These are phyloP conservation scores for Caenorhabditis sp. DNA, from an alignment of 2,888 invertebrate genomes.

Conservation along the genomic window DNA sequence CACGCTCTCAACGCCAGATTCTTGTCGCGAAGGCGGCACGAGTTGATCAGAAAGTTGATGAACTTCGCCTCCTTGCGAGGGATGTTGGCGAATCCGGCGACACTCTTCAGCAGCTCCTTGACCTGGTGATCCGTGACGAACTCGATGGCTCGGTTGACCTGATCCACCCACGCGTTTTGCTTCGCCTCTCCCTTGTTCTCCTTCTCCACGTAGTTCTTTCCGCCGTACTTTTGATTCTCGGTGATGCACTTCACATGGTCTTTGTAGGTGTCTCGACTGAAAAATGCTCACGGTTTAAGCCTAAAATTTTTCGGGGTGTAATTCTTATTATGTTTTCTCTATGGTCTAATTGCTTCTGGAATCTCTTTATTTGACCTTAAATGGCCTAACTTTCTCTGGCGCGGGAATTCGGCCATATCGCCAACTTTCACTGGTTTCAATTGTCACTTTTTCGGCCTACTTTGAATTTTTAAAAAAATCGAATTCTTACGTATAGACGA, in stretches of 20 bases:
- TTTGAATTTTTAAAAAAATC: neutral
- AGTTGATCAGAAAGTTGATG: conserved; percentile 81
- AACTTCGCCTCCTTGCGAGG: conserved; percentile 82
- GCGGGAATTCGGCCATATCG: too few species aligned
- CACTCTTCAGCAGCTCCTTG: conserved; percentile 73
- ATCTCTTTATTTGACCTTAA: too few species aligned
- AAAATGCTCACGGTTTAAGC: conserved; percentile 83
- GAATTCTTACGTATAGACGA: conserved; percentile 88
- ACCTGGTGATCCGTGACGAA: conserved; percentile 73
- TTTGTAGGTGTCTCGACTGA: conserved; percentile 89
- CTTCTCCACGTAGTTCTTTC: conserved; percentile 84
- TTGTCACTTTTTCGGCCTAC: neutral
- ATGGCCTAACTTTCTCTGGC: neutral
- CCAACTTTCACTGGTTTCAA: neutral
- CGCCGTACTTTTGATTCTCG: conserved; percentile 92
- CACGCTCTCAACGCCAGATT: conserved; percentile 72
- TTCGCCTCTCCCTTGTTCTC: conserved; percentile 84
- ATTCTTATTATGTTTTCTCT: too few species aligned
- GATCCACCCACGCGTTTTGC: conserved; percentile 85
- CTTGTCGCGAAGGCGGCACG: conserved; percentile 68
- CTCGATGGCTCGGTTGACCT: conserved; percentile 81
- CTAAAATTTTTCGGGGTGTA: neutral
- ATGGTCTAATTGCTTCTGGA: too few species aligned
- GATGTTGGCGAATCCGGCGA: conserved; percentile 77
- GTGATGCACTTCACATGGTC: conserved; percentile 91